These are phyloP conservation scores for Varecia variegata DNA, from an alignment of 2,797 vertebrate species.

Conservation along the genomic window DNA sequence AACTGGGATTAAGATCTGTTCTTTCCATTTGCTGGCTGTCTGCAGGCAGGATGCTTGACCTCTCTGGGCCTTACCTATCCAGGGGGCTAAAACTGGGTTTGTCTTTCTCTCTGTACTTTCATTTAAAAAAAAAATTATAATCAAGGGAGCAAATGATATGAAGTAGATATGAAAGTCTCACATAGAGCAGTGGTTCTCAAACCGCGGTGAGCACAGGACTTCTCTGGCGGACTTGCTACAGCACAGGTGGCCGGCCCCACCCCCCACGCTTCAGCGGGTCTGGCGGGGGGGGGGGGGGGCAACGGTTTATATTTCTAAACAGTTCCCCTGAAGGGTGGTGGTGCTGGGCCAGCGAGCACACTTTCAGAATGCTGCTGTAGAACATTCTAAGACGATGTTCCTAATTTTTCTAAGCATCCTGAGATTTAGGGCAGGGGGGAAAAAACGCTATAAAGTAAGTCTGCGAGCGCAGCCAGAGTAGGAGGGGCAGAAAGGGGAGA, in stretches of 20 bases:
- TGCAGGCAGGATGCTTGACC: accelerated
- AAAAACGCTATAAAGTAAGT: no score
- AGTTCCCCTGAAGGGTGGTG: no score
- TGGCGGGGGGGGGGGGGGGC: accelerated
- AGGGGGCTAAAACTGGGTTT: not conserved
- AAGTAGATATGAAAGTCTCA: not conserved
- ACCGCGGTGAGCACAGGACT: accelerated
- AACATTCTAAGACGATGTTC: not conserved
- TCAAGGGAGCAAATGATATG: not conserved
- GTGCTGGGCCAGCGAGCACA: not conserved
- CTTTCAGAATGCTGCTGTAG: not conserved
- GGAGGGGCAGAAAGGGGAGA: not conserved
- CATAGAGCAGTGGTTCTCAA: not conserved
- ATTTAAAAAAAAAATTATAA: not conserved
- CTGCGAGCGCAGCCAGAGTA: not conserved
- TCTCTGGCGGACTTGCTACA: no score
- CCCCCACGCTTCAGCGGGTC: not conserved
- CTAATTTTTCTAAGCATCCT: not conserved
- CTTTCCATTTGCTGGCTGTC: not conserved
- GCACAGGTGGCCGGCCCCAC: no score
- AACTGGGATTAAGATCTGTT: not conserved
- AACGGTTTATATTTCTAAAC: not conserved
- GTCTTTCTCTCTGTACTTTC: not conserved
- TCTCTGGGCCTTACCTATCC: not conserved
- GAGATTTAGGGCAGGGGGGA: no score